phyloP scores from a whole-genome alignment of 2,113 vertebrate genomes.

The Apeltes quadracus region DNA sequence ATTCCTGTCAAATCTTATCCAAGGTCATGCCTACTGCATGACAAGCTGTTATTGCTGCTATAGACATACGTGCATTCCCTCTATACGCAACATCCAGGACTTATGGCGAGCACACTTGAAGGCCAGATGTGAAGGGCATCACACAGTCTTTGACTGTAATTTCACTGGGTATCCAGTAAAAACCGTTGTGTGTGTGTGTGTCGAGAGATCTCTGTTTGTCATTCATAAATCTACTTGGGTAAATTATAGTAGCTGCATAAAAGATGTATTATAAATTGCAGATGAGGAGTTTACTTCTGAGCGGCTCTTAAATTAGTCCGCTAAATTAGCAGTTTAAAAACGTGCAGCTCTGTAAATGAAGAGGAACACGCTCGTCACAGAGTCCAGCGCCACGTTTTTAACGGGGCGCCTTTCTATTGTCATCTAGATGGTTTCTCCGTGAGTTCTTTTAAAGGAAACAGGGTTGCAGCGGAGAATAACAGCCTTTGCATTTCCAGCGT shows the following conservation, averaged over 20 bases:
- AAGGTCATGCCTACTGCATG: neutral
- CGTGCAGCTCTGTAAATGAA: neutral
- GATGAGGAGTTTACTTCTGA: constrained; percentile 17
- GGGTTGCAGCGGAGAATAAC: constrained; percentile 2
- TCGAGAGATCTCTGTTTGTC: constrained; percentile 7
- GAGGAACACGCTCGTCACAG: neutral
- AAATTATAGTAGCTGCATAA: constrained; percentile 32
- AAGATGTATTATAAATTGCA: constrained; percentile 32
- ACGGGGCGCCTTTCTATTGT: neutral
- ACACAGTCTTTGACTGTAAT: neutral
- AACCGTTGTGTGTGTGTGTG: neutral
- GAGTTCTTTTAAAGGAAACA: neutral
- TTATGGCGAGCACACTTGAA: neutral
- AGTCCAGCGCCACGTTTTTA: neutral
- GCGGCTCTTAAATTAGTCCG: constrained; percentile 22
- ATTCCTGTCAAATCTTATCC: constrained; percentile 10
- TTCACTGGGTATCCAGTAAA: constrained; percentile 9
- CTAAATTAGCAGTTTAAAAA: neutral
- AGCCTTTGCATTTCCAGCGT: neutral
- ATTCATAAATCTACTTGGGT: constrained; percentile 32
- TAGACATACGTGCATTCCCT: neutral
- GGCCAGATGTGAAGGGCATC: constrained; percentile 29
- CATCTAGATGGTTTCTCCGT: too few species aligned
- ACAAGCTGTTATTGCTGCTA: neutral
- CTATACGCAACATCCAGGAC: neutral